Conservation (phyloP, 2,113 vertebrate species). For the Chloebia gouldiae region DNA sequence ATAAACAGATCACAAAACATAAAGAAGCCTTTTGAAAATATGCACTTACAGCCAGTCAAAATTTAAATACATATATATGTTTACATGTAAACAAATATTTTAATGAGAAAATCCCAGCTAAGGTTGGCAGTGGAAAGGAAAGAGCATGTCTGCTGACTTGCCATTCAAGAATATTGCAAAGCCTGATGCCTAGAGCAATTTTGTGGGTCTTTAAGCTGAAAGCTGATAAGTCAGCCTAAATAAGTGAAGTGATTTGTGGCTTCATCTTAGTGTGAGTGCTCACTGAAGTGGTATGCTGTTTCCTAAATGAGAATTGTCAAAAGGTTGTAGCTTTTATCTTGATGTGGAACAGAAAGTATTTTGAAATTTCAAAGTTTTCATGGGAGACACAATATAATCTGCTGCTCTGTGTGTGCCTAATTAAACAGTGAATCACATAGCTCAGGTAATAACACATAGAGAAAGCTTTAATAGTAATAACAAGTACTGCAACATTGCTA, state of each 20-base stretch:
- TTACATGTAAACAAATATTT: background rate
- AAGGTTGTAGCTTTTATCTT: background rate
- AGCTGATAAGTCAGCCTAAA: background rate
- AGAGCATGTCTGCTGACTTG: background rate
- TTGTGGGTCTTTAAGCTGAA: background rate
- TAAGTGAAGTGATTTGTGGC: background rate
- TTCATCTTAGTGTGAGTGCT: slow-evolving; percentile 3
- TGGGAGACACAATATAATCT: background rate
- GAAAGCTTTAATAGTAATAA: slow-evolving; percentile 39
- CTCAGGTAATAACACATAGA: background rate
- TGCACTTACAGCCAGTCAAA: background rate
- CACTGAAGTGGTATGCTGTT: background rate
- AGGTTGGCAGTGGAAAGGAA: background rate
- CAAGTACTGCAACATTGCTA: background rate
- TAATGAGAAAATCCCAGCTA: background rate
- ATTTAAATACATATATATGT: background rate
- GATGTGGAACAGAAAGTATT: background rate
- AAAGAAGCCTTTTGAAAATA: background rate
- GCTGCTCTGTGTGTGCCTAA: background rate
- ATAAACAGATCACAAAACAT: background rate
- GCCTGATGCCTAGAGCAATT: background rate
- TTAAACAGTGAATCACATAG: slow-evolving; percentile 23
- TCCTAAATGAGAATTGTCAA: background rate
- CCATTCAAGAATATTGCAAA: background rate
- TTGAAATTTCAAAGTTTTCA: background rate